Conservation (phyloP, 2,888 invertebrate genomes). For the Rapana venosa region DNA sequence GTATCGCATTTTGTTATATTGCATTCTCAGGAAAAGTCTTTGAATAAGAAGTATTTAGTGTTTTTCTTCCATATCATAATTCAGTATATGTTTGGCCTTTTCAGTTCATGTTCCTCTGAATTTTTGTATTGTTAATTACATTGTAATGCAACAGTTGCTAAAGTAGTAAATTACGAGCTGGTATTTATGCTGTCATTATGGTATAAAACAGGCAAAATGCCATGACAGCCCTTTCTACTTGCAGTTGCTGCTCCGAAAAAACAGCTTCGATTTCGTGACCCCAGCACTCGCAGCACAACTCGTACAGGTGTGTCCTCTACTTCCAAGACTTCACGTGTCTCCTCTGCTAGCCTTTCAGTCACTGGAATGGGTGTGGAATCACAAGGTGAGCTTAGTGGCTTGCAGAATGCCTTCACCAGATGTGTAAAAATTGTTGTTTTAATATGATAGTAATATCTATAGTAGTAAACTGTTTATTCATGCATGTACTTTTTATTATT, state of each 20-base stretch:
- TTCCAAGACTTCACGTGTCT: neutral
- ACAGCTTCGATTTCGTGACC: conserved; percentile 48
- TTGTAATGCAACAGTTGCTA: no score
- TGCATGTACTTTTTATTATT: no score
- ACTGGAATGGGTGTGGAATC: conserved; percentile 52
- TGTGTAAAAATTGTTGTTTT: neutral
- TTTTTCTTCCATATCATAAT: no score
- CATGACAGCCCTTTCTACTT: neutral
- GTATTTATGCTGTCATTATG: no score
- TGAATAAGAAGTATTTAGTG: no score
- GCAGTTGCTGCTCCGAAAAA: conserved; percentile 41
- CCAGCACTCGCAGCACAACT: conserved; percentile 7
- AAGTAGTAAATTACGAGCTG: no score
- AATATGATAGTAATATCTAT: neutral
- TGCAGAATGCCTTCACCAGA: neutral
- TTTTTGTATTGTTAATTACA: no score
- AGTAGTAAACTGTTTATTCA: neutral
- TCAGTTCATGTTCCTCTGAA: no score
- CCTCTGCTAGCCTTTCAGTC: conserved; percentile 47
- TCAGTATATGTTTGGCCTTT: no score
- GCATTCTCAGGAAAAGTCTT: no score
- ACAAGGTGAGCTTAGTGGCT: conserved; percentile 21
- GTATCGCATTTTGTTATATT: no score
- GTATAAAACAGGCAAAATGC: no score
- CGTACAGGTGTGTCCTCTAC: neutral